Percentiles rank a stretch among this genome's conserved stretches.
phyloP scores from a whole-genome alignment of 2,113 vertebrate genomes.

The Dryoscopus gambensis region DNA sequence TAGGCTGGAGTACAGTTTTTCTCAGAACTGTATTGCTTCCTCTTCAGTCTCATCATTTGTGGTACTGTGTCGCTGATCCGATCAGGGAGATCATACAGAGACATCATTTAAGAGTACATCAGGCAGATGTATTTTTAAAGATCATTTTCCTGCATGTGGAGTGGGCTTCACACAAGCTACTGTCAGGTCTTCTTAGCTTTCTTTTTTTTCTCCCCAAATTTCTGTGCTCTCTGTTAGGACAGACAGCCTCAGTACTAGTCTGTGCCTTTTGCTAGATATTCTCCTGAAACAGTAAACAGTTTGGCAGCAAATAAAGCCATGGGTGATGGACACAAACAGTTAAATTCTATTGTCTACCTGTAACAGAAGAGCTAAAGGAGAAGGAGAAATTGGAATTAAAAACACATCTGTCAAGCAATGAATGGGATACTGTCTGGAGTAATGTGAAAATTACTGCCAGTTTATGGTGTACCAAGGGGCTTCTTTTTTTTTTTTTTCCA shows the following conservation, averaged over 20 bases:
- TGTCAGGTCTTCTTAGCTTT: not conserved
- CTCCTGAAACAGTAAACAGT: not conserved
- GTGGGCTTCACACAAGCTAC: not conserved
- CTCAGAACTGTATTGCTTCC: not conserved
- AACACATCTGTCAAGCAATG: not conserved
- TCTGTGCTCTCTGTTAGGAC: not conserved
- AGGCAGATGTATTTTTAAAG: not conserved
- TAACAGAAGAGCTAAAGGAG: constrained; percentile 1
- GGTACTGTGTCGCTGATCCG: not conserved
- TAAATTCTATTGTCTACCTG: not conserved
- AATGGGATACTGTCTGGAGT: not conserved
- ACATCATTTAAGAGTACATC: not conserved
- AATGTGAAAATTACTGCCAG: constrained; percentile 27
- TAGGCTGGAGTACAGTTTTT: not conserved
- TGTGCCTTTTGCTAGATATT: not conserved
- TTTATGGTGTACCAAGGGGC: not conserved
- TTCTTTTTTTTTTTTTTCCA: not conserved
- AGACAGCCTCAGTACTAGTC: not conserved
- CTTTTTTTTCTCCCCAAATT: fast-evolving
- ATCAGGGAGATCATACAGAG: not conserved
- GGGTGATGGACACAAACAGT: not conserved
- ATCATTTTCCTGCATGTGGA: fast-evolving
- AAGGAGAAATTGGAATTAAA: constrained; percentile 18
- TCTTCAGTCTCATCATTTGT: not conserved
- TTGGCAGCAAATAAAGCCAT: not conserved